Conservation (phyloP, 2,797 vertebrate genomes). For the Adrianichthys oophorus region DNA sequence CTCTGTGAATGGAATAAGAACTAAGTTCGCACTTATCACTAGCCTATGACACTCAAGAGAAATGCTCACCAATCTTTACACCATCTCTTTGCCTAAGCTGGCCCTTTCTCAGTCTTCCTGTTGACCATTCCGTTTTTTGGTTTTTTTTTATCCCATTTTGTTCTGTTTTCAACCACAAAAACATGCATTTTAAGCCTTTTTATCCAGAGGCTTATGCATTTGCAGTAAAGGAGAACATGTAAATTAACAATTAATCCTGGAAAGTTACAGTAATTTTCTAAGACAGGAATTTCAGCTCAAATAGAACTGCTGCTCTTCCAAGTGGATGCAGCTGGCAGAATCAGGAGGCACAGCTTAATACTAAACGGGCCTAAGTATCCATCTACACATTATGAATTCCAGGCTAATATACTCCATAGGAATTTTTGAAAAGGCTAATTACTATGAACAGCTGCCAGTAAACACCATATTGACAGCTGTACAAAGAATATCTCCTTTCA, state of each 20-base stretch:
- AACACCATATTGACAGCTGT: constrained; percentile 15
- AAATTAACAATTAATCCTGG: constrained; percentile 22
- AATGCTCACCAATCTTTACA: constrained; percentile 39
- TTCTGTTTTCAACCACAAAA: constrained; percentile 5
- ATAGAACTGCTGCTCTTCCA: constrained; percentile 39
- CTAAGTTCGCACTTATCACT: constrained; percentile 57
- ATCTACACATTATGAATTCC: constrained; percentile 47
- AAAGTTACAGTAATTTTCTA: constrained; percentile 34
- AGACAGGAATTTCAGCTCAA: constrained; percentile 17
- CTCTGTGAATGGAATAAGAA: constrained; percentile 76
- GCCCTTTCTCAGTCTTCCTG: constrained; percentile 53
- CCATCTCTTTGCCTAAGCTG: constrained; percentile 52
- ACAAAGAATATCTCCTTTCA: constrained; percentile 18
- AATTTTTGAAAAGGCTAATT: constrained; percentile 44
- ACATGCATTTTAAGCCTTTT: too few species aligned
- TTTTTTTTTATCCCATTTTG: constrained; percentile 23
- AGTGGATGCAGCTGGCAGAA: constrained; percentile 60
- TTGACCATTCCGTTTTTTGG: constrained; percentile 30
- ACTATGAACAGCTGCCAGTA: constrained; percentile 52
- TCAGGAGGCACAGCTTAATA: constrained; percentile 26
- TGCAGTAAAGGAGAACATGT: constrained; percentile 15
- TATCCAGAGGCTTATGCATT: constrained; percentile 30
- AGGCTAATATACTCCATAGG: constrained; percentile 33
- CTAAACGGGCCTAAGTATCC: constrained; percentile 50
- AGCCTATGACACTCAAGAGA: constrained; percentile 46